Evolutionary conservation across 2,797 vertebrate genomes (phyloP).

Genomic region (Cuculus canorus): DNA sequence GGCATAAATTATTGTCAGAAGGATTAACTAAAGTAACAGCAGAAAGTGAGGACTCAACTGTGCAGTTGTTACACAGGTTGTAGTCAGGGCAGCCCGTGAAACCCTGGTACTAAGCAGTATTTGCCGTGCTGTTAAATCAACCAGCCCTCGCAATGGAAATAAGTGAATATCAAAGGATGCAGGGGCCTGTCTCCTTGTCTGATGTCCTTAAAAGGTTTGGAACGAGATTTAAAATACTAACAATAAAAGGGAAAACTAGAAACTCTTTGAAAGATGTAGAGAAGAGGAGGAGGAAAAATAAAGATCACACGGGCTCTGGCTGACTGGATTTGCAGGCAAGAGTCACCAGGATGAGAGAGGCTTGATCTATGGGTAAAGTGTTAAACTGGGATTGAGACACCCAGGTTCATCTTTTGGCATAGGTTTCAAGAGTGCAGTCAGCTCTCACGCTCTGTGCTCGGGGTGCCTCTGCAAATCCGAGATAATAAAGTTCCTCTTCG

Average conservation of each 20-base stretch:
- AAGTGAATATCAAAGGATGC: background rate
- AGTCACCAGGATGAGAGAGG: background rate
- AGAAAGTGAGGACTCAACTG: background rate
- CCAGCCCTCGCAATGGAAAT: rapidly evolving
- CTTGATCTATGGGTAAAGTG: background rate
- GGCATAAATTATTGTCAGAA: background rate
- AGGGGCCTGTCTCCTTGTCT: rapidly evolving
- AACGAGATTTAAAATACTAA: background rate
- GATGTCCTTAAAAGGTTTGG: background rate
- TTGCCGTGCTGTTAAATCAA: background rate
- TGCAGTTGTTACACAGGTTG: background rate
- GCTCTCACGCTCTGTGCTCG: background rate
- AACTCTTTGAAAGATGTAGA: background rate
- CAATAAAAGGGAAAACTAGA: background rate
- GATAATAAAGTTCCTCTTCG: background rate
- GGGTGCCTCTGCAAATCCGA: background rate
- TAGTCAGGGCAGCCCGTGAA: background rate
- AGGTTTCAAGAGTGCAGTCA: background rate
- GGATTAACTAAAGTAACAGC: background rate
- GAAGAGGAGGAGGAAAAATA: background rate
- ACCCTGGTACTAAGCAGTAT: background rate
- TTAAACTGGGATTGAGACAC: background rate
- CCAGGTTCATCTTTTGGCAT: background rate
- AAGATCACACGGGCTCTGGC: rapidly evolving
- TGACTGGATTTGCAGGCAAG: background rate